phyloP scores from a whole-genome alignment of 2,113 vertebrate species.

The Thalassoma bifasciatum region DNA sequence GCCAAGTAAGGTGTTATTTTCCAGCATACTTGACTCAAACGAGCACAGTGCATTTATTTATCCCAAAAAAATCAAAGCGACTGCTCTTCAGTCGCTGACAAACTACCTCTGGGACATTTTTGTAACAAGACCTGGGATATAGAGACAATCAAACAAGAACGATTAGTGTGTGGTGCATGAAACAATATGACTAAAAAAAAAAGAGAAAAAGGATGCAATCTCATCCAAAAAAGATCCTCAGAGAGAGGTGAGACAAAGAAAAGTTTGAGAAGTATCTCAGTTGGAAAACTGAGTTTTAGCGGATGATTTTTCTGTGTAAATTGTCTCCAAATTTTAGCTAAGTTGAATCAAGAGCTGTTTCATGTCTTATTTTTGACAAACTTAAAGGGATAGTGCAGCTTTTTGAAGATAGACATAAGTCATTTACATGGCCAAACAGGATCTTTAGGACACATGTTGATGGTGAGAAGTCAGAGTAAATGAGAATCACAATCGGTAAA shows the following conservation, averaged over 20 bases:
- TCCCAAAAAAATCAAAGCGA: constrained; percentile 39
- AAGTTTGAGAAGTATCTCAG: background rate
- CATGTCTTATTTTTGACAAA: background rate
- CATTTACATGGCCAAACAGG: no score
- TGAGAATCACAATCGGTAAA: no score
- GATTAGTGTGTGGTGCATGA: background rate
- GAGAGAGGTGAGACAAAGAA: background rate
- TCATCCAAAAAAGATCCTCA: background rate
- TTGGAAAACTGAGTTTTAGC: background rate
- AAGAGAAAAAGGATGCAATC: background rate
- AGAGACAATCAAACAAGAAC: constrained; percentile 19
- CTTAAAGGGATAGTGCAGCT: no score
- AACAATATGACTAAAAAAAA: background rate
- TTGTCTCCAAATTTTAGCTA: no score
- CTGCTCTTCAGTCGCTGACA: constrained; percentile 16
- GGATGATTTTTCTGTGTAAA: no score
- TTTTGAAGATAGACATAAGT: no score
- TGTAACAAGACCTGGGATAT: constrained; percentile 6
- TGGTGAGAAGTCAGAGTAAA: no score
- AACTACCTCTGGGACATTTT: background rate
- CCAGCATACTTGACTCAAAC: constrained; percentile 10
- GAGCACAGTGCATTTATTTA: constrained; percentile 10
- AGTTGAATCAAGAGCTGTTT: constrained; percentile 13
- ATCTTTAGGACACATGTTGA: no score
- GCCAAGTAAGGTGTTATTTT: constrained; percentile 33